These are phyloP conservation scores for Chaetogeoica ovagalla DNA, from an alignment of 2,888 invertebrate genomes.

Conservation along the genomic window DNA sequence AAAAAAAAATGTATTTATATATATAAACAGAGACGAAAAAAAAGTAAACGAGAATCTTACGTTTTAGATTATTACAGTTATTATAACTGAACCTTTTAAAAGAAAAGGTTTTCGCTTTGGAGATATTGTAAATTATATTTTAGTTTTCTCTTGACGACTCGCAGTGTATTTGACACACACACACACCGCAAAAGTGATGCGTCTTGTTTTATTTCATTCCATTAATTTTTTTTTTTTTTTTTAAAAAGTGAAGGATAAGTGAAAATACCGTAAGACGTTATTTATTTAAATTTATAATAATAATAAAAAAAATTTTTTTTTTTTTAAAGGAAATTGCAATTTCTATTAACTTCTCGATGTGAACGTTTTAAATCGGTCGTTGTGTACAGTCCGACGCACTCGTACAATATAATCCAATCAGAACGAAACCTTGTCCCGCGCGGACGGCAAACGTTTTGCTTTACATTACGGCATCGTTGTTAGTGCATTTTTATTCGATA, in stretches of 20 bases:
- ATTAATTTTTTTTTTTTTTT: not conserved
- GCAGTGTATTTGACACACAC: slow-evolving; percentile 22
- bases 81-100: slow-evolving; percentile 36
- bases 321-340: too few species aligned
- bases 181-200: not conserved
- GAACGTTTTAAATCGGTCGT: slow-evolving; percentile 39
- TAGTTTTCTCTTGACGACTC: slow-evolving; percentile 18
- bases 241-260: not conserved
- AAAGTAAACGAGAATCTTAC: slow-evolving; percentile 21
- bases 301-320: slow-evolving; percentile 1
- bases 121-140: slow-evolving; percentile 38
- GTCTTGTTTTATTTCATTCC: slow-evolving; percentile 13
- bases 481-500: not conserved
- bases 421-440: slow-evolving; percentile 16
- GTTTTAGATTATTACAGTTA: slow-evolving; percentile 28
- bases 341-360: slow-evolving; percentile 21
- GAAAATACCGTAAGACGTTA: slow-evolving; percentile 7
- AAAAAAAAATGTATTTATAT: too few species aligned
- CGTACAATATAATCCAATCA: slow-evolving; percentile 48
- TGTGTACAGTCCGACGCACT: slow-evolving; percentile 34
- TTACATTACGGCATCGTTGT: slow-evolving; percentile 27
- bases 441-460: slow-evolving; percentile 41
- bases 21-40: not conserved
- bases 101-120: slow-evolving; percentile 8
- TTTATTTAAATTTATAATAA: not conserved